These are phyloP conservation scores for Nebria salina DNA, from an alignment of 2,888 invertebrate species.

Conservation along the genomic window DNA sequence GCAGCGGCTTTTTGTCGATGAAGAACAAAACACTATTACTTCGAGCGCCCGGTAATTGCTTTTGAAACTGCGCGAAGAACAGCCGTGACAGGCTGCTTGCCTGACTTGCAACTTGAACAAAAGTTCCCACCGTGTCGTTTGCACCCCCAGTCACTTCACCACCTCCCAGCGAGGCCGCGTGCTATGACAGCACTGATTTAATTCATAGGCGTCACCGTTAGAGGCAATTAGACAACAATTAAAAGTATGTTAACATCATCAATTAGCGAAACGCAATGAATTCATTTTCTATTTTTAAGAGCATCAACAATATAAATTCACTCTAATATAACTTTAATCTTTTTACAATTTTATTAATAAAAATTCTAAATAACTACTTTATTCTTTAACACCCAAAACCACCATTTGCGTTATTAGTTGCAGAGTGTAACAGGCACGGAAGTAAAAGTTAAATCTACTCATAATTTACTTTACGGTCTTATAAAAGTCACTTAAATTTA, in stretches of 20 bases:
- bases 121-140: conserved; percentile 20
- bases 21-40: conserved; percentile 43
- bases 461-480: no score
- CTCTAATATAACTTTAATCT: not conserved
- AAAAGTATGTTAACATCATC: conserved; percentile 45
- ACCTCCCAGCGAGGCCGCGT: not conserved
- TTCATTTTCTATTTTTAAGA: conserved; percentile 20
- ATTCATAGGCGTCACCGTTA: conserved; percentile 13
- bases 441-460: no score
- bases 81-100: conserved; percentile 22
- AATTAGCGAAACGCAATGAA: conserved; percentile 36
- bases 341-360: not conserved
- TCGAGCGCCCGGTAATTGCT: conserved; percentile 32
- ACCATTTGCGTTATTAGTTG: no score
- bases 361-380: no score
- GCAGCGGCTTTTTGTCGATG: conserved; percentile 32
- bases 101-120: conserved; percentile 41
- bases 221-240: conserved; percentile 39
- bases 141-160: conserved; percentile 13
- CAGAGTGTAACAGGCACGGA: no score
- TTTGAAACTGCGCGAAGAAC: conserved; percentile 37
- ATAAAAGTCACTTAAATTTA: no score
- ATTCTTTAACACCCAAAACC: no score
- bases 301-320: not conserved
- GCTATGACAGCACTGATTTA: conserved; percentile 24